Conservation (phyloP, 2,797 vertebrate species). For the Danio aesculapii region DNA sequence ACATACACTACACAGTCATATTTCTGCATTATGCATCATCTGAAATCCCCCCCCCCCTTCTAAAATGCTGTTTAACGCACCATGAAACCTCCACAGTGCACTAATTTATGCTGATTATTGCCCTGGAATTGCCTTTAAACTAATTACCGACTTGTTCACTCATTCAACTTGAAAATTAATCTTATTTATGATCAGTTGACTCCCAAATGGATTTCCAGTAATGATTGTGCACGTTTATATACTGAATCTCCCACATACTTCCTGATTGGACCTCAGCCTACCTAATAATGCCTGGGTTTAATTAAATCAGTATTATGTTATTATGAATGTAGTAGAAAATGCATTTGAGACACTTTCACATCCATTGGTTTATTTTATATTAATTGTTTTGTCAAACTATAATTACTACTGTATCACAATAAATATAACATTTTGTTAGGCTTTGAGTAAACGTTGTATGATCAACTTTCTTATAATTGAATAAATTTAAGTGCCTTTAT, state of each 20-base stretch:
- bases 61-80: neutral
- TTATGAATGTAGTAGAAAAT: constrained; percentile 4
- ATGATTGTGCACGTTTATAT: constrained; percentile 18
- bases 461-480: neutral
- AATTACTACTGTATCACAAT: neutral
- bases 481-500: neutral
- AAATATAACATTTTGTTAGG: constrained; percentile 5
- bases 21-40: constrained; percentile 18
- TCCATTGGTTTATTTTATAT: constrained; percentile 14
- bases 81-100: neutral
- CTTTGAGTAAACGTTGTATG: neutral
- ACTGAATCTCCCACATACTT: constrained; percentile 11
- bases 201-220: constrained; percentile 20
- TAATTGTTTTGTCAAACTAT: neutral
- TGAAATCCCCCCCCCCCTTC: neutral
- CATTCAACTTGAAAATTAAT: constrained; percentile 19
- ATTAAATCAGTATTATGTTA: constrained; percentile 34
- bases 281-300: constrained; percentile 21
- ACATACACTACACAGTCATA: constrained; percentile 6
- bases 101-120: constrained; percentile 34
- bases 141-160: constrained; percentile 15
- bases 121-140: constrained; percentile 27
- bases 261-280: neutral
- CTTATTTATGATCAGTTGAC: constrained; percentile 25
- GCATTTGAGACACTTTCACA: neutral